phyloP scores from a whole-genome alignment of 2,113 vertebrate species.

The Daubentonia madagascariensis region DNA sequence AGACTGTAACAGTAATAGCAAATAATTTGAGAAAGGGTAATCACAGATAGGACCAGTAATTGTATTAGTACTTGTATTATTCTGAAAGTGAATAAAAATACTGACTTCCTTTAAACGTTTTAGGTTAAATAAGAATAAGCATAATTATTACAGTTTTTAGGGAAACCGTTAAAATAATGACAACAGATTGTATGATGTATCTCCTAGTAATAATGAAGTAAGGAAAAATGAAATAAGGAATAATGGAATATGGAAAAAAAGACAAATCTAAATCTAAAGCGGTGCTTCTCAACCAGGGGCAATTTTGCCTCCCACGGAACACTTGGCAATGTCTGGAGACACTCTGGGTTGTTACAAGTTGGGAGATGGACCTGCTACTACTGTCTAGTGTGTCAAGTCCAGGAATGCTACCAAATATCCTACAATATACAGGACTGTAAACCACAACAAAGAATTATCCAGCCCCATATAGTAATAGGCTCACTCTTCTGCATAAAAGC shows the following conservation, averaged over 20 bases:
- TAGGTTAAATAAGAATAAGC: background rate
- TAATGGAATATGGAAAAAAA: background rate
- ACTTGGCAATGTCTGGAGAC: background rate
- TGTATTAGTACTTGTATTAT: too few species aligned
- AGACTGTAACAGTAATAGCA: background rate
- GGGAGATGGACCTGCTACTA: accelerated
- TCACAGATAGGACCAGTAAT: background rate
- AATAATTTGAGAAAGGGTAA: background rate
- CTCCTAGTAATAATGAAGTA: background rate
- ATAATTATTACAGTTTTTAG: background rate
- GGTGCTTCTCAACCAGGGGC: background rate
- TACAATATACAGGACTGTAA: too few species aligned
- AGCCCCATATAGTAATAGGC: background rate
- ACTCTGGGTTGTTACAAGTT: background rate
- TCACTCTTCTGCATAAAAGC: too few species aligned
- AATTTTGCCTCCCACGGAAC: background rate
- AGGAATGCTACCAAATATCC: background rate
- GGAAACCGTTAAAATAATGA: background rate
- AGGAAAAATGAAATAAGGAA: background rate
- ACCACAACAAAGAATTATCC: background rate
- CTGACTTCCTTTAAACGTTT: background rate
- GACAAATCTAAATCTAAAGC: background rate
- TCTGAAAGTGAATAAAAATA: background rate
- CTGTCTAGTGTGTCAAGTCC: background rate
- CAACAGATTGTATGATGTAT: background rate